These are phyloP conservation scores for Rhinopithecus roxellana DNA, from an alignment of 2,113 vertebrate species.

Conservation along the genomic window DNA sequence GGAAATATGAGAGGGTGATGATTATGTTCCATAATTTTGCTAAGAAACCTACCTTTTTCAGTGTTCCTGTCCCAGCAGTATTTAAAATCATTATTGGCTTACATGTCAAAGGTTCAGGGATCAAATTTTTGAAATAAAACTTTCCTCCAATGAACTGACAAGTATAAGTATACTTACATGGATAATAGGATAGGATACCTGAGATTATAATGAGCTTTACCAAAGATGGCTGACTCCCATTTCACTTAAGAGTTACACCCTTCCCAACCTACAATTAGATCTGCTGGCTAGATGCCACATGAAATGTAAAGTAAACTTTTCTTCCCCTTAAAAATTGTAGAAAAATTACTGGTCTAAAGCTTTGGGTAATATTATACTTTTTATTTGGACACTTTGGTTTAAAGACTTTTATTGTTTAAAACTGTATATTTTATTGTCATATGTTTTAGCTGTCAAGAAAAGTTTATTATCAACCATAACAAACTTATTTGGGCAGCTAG, in stretches of 20 bases:
- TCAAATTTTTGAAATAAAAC: constrained; percentile 22
- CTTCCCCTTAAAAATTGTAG: background rate
- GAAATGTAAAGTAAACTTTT: background rate
- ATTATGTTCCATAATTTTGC: background rate
- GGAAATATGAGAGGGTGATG: background rate
- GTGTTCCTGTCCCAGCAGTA: background rate
- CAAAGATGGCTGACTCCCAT: background rate
- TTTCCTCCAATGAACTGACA: background rate
- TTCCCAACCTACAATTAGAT: background rate
- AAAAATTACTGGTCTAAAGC: constrained; percentile 1
- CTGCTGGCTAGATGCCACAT: background rate
- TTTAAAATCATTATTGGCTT: background rate
- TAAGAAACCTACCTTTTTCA: background rate
- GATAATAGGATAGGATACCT: background rate
- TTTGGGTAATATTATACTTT: background rate
- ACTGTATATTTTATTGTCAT: background rate
- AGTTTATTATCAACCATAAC: background rate
- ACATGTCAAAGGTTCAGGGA: background rate
- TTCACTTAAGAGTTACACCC: background rate
- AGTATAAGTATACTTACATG: background rate
- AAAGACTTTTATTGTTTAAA: background rate
- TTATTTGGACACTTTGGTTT: background rate
- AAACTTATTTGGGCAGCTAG: background rate
- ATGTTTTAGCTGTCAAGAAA: background rate
- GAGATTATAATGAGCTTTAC: background rate